Conservation (phyloP, 2,113 vertebrate genomes). For the Ifrita kowaldi region DNA sequence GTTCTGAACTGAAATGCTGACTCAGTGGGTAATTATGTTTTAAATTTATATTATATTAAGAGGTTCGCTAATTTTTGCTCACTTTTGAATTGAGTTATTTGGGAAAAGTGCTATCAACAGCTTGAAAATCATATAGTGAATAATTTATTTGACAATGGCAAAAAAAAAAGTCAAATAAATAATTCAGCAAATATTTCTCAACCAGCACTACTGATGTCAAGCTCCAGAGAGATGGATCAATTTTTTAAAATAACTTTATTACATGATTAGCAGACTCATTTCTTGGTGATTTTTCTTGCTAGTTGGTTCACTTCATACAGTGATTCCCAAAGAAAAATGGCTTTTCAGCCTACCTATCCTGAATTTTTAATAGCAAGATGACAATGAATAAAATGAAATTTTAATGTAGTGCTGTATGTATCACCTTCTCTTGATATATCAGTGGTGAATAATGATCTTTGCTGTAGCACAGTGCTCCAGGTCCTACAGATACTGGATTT, state of each 20-base stretch:
- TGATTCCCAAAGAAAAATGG: slow-evolving; percentile 29
- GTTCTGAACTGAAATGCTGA: not conserved
- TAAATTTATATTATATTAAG: not conserved
- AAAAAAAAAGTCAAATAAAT: slow-evolving; percentile 22
- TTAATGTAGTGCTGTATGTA: not conserved
- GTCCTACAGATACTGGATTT: accelerated
- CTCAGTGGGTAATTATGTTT: not conserved
- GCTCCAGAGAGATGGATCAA: not conserved
- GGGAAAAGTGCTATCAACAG: not conserved
- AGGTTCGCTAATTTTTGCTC: not conserved
- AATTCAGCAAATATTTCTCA: slow-evolving; percentile 31
- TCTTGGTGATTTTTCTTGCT: slow-evolving; percentile 24
- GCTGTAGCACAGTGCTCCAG: not conserved
- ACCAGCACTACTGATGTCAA: not conserved
- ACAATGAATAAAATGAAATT: slow-evolving; percentile 39
- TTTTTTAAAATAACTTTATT: slow-evolving; percentile 30
- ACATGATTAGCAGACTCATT: slow-evolving; percentile 5
- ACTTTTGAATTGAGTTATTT: not conserved
- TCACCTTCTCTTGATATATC: not conserved
- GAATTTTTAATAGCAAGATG: slow-evolving; percentile 51
- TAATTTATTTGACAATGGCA: slow-evolving; percentile 35
- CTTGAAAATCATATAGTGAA: not conserved
- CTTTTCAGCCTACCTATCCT: not conserved
- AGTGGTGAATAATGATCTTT: not conserved
- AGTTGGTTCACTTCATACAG: not conserved